Base-by-base conservation (phyloP, 2,113 vertebrate genomes). In the Chroicocephalus ridibundus region DNA sequence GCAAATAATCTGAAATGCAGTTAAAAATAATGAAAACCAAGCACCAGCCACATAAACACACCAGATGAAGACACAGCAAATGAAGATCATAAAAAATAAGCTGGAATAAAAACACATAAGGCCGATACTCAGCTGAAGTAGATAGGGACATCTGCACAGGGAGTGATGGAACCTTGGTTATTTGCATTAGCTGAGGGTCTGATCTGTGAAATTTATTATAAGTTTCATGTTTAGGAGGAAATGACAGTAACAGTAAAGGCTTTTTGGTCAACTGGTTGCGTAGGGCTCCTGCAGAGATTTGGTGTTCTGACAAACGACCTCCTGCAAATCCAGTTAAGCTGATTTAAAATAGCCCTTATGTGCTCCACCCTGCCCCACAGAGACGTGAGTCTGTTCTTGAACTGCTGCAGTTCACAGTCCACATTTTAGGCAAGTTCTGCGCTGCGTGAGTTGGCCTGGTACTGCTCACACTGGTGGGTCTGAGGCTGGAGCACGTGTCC, bases 21-120 rank as follows among this genome's bases (percentile, higher is more conserved):
- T 93, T 94, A 85, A 96, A 94, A 96, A 85, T 93, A 81, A 93
- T 95, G 78, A 96, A 95, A 96, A 88, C 58, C 88, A 97, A 96
- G 89, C 86, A 64, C 26, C 83, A 94, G 65, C 34, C 82, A 36
- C 83, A 90, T 83, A 95, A 96, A 82, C 31, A 77, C 71, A 76
- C 79, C 93, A 91, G 62, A 80, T 94, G 93, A 92, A 97, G 93
- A 92, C 40, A 74, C 77, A 96, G 94, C 91, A 90, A 96, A 96
- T 18, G 40, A 81, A 78, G 91, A 92, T 82, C 42, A 46, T 95
- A 92, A 96, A 93, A 94, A 89, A 31, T 27, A 82, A 97, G 82
- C 94, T 96, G 94, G 93, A 82, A 85, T 70, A 80, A 96, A 96
- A 97, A 70, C 94, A 91, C 32, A 2, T 52, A 86, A 86, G 66